Conservation (phyloP, 2,888 invertebrate species). For the Aquatica leii region DNA sequence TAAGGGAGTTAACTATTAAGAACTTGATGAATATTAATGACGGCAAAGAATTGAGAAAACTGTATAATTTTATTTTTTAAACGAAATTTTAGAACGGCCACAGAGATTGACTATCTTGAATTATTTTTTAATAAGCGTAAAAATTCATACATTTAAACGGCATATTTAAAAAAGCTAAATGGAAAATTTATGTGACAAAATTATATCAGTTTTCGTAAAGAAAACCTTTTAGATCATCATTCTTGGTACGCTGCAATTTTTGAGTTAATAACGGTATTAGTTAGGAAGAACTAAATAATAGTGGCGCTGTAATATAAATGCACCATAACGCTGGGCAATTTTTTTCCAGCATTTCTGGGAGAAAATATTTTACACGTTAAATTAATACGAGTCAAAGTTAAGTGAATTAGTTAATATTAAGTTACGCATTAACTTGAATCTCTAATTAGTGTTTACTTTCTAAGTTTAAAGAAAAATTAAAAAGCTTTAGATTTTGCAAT, state of each 20-base stretch:
- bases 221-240: too few relatives aligned
- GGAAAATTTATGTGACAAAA: too few relatives aligned
- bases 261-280: too few relatives aligned
- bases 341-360: not conserved
- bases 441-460: not conserved
- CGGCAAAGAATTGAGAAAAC: slow-evolving; percentile 31
- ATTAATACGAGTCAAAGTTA: slow-evolving; percentile 8
- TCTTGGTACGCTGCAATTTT: too few relatives aligned
- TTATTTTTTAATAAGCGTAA: slow-evolving; percentile 40
- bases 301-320: too few relatives aligned
- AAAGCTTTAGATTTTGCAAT: slow-evolving; percentile 3
- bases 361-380: slow-evolving; percentile 5
- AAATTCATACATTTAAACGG: slow-evolving; percentile 38
- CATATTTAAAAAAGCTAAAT: too few relatives aligned
- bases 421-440: slow-evolving; percentile 7
- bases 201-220: too few relatives aligned
- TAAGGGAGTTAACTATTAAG: slow-evolving; percentile 38
- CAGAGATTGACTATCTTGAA: slow-evolving; percentile 29
- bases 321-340: not conserved
- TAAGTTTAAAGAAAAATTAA: slow-evolving; percentile 8
- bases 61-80: slow-evolving; percentile 35
- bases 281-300: too few relatives aligned
- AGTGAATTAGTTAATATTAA: slow-evolving; percentile 3
- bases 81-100: slow-evolving; percentile 32
- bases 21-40: slow-evolving; percentile 34